Evolutionary conservation across 2,797 vertebrate species (phyloP).

Genomic region (Chromobotia macracanthus): DNA sequence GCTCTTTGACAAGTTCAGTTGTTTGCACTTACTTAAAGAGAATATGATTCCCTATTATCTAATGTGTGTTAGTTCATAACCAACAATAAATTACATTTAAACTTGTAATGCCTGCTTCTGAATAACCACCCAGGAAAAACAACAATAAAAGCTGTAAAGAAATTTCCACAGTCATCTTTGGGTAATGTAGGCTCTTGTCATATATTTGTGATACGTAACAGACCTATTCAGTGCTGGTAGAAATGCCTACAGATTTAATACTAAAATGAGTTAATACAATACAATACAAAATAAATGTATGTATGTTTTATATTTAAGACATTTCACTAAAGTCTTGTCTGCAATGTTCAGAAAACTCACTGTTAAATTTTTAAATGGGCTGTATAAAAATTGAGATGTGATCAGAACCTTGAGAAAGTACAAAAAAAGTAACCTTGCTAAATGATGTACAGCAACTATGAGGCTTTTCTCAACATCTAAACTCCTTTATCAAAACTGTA

Average conservation of each 20-base stretch:
- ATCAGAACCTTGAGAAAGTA: background rate
- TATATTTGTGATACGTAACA: background rate
- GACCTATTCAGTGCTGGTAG: background rate
- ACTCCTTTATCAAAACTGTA: conserved; percentile 56
- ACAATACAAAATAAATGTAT: background rate
- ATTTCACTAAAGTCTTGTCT: conserved; percentile 1
- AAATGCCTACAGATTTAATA: background rate
- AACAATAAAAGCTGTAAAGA: background rate
- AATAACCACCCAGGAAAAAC: background rate
- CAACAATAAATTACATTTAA: conserved; percentile 67
- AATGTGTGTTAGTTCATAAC: conserved; percentile 65
- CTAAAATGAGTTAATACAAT: background rate
- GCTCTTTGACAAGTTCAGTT: conserved; percentile 56
- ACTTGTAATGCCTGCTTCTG: conserved; percentile 13
- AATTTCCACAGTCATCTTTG: conserved; percentile 14
- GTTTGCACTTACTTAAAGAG: conserved; percentile 59
- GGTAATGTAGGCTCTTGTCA: conserved; percentile 18
- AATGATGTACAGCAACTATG: conserved; percentile 12
- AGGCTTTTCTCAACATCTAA: conserved; percentile 33
- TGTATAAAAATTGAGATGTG: too few species aligned
- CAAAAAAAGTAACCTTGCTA: too few species aligned
- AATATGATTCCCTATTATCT: conserved; percentile 62
- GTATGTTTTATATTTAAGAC: background rate
- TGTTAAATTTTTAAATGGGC: background rate
- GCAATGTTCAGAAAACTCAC: conserved; percentile 10